phyloP scores from a whole-genome alignment of 2,888 invertebrate genomes.

The Nyleta sp. region DNA sequence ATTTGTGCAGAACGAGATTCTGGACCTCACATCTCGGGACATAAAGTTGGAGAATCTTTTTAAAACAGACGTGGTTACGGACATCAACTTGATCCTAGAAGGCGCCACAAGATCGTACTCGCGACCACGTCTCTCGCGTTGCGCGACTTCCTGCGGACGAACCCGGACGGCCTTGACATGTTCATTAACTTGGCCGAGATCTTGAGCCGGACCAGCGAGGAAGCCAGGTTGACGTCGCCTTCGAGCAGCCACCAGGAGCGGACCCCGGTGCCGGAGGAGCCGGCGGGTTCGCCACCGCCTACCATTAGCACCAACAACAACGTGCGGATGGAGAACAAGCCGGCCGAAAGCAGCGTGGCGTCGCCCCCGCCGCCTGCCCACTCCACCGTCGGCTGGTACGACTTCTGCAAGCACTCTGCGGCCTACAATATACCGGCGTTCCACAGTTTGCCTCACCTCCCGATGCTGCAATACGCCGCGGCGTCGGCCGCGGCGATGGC shows the following conservation, averaged over 20 bases:
- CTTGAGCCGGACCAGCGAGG: constrained; percentile 40
- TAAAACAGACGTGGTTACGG: constrained; percentile 86
- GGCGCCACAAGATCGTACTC: constrained; percentile 87
- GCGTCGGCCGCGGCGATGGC: too few species aligned
- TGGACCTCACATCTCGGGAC: too few species aligned
- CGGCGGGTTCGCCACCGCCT: constrained; percentile 69
- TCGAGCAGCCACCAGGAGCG: constrained; percentile 29
- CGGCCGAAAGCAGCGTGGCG: constrained; percentile 74
- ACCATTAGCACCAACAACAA: constrained; percentile 72
- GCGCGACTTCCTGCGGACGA: constrained; percentile 84
- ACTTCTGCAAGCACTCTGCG: constrained; percentile 27
- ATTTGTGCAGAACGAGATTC: too few species aligned
- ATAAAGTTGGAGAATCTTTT: constrained; percentile 86
- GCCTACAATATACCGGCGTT: constrained; percentile 73
- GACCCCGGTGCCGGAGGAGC: background rate
- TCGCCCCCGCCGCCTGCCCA: constrained; percentile 83
- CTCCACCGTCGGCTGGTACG: constrained; percentile 34
- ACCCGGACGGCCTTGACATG: constrained; percentile 85
- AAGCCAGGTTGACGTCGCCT: constrained; percentile 67
- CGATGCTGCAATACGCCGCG: too few species aligned
- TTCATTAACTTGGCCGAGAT: constrained; percentile 85
- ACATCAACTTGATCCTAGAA: constrained; percentile 86
- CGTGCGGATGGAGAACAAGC: constrained; percentile 31
- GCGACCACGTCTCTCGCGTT: constrained; percentile 87
- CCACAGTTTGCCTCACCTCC: too few species aligned